These are phyloP conservation scores for Ophthalmolycus amberensis DNA, from an alignment of 2,113 vertebrate genomes.

Conservation along the genomic window DNA sequence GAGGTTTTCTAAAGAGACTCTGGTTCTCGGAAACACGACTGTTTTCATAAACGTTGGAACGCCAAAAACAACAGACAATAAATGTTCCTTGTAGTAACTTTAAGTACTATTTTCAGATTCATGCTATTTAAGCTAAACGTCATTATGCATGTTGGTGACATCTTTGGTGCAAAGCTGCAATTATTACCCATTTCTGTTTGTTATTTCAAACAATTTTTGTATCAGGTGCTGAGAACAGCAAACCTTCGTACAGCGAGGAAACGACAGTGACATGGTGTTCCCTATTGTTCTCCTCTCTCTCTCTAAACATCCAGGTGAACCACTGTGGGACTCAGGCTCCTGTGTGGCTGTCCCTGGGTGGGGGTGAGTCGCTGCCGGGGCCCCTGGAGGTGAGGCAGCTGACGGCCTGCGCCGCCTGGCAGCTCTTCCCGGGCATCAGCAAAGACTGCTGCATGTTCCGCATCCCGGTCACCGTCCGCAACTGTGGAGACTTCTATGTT, in stretches of 20 bases:
- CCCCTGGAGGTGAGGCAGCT: conserved; percentile 86
- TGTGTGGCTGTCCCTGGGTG: conserved; percentile 89
- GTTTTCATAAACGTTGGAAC: no score
- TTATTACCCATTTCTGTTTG: background rate
- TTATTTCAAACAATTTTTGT: no score
- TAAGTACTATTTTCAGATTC: no score
- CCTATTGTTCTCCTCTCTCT: background rate
- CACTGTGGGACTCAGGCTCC: conserved; percentile 93
- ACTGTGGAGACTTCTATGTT: conserved; percentile 90
- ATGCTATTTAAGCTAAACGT: no score
- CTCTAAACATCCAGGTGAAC: conserved; percentile 84
- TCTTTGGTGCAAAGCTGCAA: background rate
- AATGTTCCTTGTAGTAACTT: no score
- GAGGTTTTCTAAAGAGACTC: background rate
- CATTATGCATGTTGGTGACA: background rate
- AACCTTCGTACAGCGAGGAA: background rate
- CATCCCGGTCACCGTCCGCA: conserved; percentile 90
- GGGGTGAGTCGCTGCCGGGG: conserved; percentile 85
- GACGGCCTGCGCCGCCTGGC: conserved; percentile 91
- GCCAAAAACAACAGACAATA: no score
- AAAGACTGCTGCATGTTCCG: conserved; percentile 92
- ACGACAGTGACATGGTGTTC: background rate
- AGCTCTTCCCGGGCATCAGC: conserved; percentile 83
- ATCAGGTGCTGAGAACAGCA: background rate
- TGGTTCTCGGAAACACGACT: background rate